Evolutionary conservation across 2,113 vertebrate species (phyloP).

Genomic region (Odontophorus gujanensis): DNA sequence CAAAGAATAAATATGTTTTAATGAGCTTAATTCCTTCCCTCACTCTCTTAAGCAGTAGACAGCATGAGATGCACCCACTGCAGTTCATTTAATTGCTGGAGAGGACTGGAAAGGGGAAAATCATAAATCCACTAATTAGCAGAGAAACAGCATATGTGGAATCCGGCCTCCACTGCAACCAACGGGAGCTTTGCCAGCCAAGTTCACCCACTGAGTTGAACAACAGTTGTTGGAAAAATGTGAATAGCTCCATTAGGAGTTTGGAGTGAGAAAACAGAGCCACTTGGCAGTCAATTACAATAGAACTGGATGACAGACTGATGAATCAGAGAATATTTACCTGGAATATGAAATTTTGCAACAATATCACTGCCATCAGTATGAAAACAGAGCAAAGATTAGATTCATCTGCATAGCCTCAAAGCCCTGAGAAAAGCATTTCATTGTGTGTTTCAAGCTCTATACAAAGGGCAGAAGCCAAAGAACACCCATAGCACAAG

Average conservation of each 20-base stretch:
- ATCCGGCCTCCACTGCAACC: slow-evolving; percentile 13
- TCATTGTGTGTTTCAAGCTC: background rate
- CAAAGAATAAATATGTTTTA: slow-evolving; percentile 48
- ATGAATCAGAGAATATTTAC: background rate
- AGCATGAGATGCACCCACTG: slow-evolving; percentile 13
- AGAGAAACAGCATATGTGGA: slow-evolving; percentile 11
- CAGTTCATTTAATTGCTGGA: slow-evolving; percentile 29
- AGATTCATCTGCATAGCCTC: background rate
- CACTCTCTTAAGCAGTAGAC: slow-evolving; percentile 20
- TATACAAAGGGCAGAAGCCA: background rate
- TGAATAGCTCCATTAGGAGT: slow-evolving; percentile 21
- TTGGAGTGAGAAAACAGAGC: slow-evolving; percentile 1
- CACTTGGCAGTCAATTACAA: background rate
- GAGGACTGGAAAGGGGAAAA: slow-evolving; percentile 6
- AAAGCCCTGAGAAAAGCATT: background rate
- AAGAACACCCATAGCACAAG: background rate
- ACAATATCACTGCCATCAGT: background rate
- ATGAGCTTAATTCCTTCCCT: slow-evolving; percentile 50
- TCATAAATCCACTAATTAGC: slow-evolving; percentile 53
- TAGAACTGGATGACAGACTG: background rate
- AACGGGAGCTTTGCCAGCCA: background rate
- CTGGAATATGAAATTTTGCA: background rate
- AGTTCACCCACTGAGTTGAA: slow-evolving; percentile 42
- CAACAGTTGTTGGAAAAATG: slow-evolving; percentile 34
- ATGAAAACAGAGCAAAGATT: background rate